These are phyloP conservation scores for Lasioglossum figueresi DNA, from an alignment of 2,888 invertebrate species.

Conservation along the genomic window DNA sequence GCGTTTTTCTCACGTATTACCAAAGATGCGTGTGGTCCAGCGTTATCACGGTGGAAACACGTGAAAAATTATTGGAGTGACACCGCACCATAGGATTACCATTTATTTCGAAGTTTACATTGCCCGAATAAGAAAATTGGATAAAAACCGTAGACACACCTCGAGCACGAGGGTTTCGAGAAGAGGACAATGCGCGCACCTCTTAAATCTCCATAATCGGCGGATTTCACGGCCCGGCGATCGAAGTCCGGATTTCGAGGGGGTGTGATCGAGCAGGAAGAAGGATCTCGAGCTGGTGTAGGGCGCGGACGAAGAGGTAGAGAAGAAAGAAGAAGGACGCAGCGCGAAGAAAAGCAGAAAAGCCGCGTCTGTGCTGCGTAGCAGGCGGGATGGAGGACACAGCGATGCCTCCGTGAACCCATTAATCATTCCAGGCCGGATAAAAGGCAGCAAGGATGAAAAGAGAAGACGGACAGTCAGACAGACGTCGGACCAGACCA, in stretches of 20 bases:
- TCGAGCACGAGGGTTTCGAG: too few species aligned
- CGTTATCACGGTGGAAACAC: too few species aligned
- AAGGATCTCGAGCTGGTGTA: background rate
- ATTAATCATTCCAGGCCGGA: constrained; percentile 81
- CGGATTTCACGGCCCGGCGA: constrained; percentile 39
- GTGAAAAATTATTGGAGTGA: too few species aligned
- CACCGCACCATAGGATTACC: too few species aligned
- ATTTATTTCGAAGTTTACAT: too few species aligned
- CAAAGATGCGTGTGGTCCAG: too few species aligned
- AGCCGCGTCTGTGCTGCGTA: constrained; percentile 61
- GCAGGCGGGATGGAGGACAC: constrained; percentile 35
- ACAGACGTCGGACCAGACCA: constrained; percentile 61
- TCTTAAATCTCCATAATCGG: constrained; percentile 22
- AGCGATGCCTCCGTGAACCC: constrained; percentile 76
- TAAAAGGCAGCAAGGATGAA: constrained; percentile 78
- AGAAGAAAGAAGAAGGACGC: constrained; percentile 38
- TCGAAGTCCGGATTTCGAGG: background rate
- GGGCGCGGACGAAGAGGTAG: background rate
- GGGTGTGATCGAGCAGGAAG: constrained; percentile 7
- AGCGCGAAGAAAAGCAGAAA: constrained; percentile 76
- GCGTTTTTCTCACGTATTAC: too few species aligned
- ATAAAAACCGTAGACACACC: too few species aligned
- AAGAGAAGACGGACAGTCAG: constrained; percentile 78
- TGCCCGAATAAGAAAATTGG: too few species aligned
- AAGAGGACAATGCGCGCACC: background rate